phyloP scores from a whole-genome alignment of 2,113 vertebrate species.

The Rhinolophus sinicus region DNA sequence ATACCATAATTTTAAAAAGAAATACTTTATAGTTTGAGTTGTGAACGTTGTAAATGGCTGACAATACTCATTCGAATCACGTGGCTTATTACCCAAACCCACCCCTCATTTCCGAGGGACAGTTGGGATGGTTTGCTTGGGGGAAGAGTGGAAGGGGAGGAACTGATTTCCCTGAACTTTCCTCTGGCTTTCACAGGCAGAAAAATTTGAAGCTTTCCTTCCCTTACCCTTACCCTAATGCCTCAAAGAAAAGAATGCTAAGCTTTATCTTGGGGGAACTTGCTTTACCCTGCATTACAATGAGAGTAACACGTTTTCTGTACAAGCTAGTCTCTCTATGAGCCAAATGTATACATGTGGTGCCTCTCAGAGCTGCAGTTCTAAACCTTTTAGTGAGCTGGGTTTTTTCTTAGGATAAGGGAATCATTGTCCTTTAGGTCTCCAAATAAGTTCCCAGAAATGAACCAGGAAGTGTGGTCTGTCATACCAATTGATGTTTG shows the following conservation, averaged over 20 bases:
- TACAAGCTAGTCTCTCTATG: not conserved
- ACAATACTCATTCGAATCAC: not conserved
- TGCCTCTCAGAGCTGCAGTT: not conserved
- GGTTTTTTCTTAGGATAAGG: not conserved
- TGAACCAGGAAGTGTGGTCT: not conserved
- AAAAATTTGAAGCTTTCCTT: not conserved
- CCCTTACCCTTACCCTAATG: not conserved
- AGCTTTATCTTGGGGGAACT: not conserved
- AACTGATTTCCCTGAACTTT: not conserved
- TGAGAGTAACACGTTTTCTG: slow-evolving; percentile 8
- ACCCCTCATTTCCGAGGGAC: not conserved
- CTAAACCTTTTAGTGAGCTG: not conserved
- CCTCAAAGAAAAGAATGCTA: slow-evolving; percentile 26
- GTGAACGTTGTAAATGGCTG: not conserved
- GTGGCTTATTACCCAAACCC: not conserved
- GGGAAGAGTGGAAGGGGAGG: not conserved
- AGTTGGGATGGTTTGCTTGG: not conserved
- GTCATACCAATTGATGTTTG: not conserved
- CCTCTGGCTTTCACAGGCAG: not conserved
- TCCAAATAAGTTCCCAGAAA: slow-evolving; percentile 17
- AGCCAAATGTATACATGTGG: not conserved
- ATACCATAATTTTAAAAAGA: not conserved
- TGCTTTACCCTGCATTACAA: not conserved
- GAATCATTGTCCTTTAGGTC: not conserved
- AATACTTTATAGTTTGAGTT: not conserved